Conservation (phyloP, 2,113 vertebrate genomes). For the Vanacampus margaritifer region DNA sequence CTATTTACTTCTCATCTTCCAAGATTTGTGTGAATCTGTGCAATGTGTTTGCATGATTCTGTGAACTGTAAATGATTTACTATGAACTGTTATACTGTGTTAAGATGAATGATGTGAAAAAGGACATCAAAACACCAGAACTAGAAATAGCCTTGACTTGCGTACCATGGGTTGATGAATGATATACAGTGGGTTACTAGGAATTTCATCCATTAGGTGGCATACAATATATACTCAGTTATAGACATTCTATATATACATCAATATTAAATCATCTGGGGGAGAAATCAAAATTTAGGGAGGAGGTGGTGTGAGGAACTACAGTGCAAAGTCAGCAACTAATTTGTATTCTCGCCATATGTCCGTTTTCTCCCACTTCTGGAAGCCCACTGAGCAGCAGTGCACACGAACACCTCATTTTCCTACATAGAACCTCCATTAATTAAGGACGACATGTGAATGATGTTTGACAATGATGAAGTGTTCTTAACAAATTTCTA, state of each 20-base stretch:
- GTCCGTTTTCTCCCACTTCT: slow-evolving; percentile 2
- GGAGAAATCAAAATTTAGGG: neutral
- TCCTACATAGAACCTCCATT: slow-evolving; percentile 1
- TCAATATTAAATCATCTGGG: slow-evolving; percentile 4
- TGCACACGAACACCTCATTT: slow-evolving; percentile 11
- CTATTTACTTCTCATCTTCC: too few species aligned
- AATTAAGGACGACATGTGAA: neutral
- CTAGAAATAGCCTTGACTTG: neutral
- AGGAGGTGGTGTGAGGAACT: neutral
- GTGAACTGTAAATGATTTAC: too few species aligned
- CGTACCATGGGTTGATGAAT: neutral
- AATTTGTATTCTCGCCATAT: slow-evolving; percentile 14
- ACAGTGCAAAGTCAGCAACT: slow-evolving; percentile 13
- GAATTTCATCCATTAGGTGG: neutral
- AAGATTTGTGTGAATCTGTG: too few species aligned
- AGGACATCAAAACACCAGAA: neutral
- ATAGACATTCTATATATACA: neutral
- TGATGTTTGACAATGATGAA: neutral
- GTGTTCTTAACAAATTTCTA: neutral
- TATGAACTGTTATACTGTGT: too few species aligned
- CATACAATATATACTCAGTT: neutral
- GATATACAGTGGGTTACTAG: neutral
- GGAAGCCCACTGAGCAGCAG: slow-evolving; percentile 6
- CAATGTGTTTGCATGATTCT: too few species aligned
- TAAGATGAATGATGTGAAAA: neutral